These are phyloP conservation scores for Chromoteleia sp. DNA, from an alignment of 2,888 invertebrate genomes.

Conservation along the genomic window DNA sequence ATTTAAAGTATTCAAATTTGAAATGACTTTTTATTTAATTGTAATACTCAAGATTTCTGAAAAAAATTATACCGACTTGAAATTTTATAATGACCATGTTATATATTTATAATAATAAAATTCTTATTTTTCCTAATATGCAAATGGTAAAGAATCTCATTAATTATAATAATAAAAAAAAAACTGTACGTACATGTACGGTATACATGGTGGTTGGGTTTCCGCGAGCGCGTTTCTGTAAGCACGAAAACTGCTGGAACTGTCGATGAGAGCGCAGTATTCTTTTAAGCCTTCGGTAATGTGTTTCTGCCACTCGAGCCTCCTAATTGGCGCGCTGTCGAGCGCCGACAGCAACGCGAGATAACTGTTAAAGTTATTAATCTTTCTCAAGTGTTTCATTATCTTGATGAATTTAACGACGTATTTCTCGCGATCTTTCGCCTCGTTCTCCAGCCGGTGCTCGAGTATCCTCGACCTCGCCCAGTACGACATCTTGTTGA, in stretches of 20 bases:
- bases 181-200: constrained; percentile 94
- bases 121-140: no score
- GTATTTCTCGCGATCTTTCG: constrained; percentile 97
- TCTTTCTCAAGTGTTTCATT: constrained; percentile 98
- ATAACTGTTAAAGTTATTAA: constrained; percentile 99
- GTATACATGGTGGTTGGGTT: constrained; percentile 99
- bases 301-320: constrained; percentile 97
- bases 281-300: constrained; percentile 96
- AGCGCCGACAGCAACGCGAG: constrained; percentile 97
- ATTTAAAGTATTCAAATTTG: no score
- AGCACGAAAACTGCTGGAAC: constrained; percentile 98
- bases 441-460: constrained; percentile 89
- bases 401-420: constrained; percentile 98
- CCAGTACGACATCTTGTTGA: constrained; percentile 99
- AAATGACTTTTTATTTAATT: no score
- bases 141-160: no score
- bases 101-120: no score
- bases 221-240: constrained; percentile 97
- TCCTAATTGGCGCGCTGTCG: constrained; percentile 96
- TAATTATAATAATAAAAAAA: not conserved
- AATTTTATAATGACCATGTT: no score
- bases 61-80: no score
- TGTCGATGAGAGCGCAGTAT: constrained; percentile 98
- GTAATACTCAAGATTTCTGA: no score
- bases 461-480: constrained; percentile 96